These are phyloP conservation scores for Babyrousa celebensis DNA, from an alignment of 2,797 vertebrate species.

Conservation along the genomic window DNA sequence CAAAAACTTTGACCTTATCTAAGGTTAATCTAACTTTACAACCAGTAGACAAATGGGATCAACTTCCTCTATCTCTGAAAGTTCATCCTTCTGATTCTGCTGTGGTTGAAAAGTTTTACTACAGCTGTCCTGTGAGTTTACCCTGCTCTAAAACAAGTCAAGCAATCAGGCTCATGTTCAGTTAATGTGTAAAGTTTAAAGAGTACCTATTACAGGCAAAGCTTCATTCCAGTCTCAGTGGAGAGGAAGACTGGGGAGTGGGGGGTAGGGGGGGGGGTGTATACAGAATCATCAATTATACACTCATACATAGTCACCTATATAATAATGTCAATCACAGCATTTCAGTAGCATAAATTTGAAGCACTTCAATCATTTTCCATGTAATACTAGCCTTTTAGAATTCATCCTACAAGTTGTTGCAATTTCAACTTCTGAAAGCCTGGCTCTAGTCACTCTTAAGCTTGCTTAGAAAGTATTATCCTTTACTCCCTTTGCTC, in stretches of 20 bases:
- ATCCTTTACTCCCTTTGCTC: not conserved
- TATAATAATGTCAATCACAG: not conserved
- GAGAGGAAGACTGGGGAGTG: not conserved
- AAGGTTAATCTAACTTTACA: conserved; percentile 55
- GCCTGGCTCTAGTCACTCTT: not conserved
- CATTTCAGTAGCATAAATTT: not conserved
- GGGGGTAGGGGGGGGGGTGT: not conserved
- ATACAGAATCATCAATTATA: not conserved
- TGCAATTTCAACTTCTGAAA: conserved; percentile 38
- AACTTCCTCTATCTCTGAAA: conserved; percentile 46
- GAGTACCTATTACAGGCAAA: not conserved
- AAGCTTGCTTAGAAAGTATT: not conserved
- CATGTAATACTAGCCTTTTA: not conserved
- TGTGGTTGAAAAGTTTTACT: conserved; percentile 55
- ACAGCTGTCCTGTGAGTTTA: conserved; percentile 24
- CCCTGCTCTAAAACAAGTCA: conserved; percentile 33
- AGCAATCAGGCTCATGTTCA: conserved; percentile 22
- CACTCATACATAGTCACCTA: not conserved
- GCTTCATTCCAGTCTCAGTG: not conserved
- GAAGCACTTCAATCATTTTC: conserved; percentile 41
- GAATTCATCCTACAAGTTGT: not conserved
- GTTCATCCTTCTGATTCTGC: conserved; percentile 45
- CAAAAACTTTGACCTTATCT: conserved; percentile 27
- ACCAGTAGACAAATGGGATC: not conserved
- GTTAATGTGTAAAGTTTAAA: conserved; percentile 56